Percentiles rank a stretch among this genome's conserved stretches.
Evolutionary conservation across 2,888 invertebrate genomes (phyloP).

Genomic region (Eupeodes luniger): DNA sequence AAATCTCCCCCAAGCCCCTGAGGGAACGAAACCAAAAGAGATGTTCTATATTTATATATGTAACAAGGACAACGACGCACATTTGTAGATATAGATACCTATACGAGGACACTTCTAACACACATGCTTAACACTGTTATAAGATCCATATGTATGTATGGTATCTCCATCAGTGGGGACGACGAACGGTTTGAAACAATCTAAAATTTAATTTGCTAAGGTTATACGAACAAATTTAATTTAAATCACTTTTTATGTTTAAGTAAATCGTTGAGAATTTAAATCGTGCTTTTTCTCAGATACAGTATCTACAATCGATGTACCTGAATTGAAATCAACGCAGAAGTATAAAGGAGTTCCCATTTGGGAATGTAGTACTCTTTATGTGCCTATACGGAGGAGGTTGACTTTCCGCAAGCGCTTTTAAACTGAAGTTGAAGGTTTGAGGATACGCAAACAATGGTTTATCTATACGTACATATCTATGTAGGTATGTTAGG

Average conservation of each 20-base stretch:
- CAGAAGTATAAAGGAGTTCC: background rate
- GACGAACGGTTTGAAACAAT: conserved; percentile 12
- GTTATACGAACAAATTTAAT: conserved; percentile 43
- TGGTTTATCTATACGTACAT: conserved; percentile 1
- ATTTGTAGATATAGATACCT: background rate
- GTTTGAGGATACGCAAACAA: conserved; percentile 58
- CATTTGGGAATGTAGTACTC: background rate
- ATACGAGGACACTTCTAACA: too few relatives aligned
- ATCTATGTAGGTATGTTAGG: background rate
- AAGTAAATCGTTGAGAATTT: conserved; percentile 49
- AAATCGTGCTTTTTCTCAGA: conserved; percentile 40
- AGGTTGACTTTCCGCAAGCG: background rate
- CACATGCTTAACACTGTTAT: too few relatives aligned
- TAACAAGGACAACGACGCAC: background rate
- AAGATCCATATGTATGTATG: background rate
- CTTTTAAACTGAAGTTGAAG: background rate
- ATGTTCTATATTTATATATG: too few relatives aligned
- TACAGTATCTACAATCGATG: conserved; percentile 8
- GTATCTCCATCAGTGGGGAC: background rate
- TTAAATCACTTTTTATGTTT: conserved; percentile 11
- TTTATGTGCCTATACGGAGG: too few relatives aligned
- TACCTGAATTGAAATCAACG: conserved; percentile 46
- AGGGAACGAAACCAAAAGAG: background rate
- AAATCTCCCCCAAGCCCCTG: background rate
- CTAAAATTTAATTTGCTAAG: conserved; percentile 51